Evolutionary conservation across 37 sponge, comb jelly and placozoan species (phyloP).

Genomic region (Cliona cf. orientalis): DNA sequence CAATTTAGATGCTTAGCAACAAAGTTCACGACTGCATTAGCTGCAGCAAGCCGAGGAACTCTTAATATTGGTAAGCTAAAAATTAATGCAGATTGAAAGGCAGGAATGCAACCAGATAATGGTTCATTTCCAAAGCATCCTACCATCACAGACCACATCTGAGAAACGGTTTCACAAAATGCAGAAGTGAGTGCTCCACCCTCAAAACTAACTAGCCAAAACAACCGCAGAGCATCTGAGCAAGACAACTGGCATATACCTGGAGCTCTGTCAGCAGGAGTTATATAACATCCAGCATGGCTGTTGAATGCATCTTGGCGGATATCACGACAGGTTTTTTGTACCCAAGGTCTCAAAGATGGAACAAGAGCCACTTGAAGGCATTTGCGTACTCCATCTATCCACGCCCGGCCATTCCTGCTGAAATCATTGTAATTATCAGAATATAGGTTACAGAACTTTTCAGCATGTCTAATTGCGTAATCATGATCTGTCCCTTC

Average conservation of each 20-base stretch:
- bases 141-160: slow-evolving; percentile 28
- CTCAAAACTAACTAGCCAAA: slow-evolving; percentile 24
- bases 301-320: slow-evolving; percentile 34
- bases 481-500: slow-evolving; percentile 26
- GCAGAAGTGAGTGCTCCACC: slow-evolving; percentile 27
- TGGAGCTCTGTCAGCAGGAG: slow-evolving; percentile 33
- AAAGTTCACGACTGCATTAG: not conserved
- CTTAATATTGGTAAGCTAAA: not conserved
- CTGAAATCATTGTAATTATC: slow-evolving; percentile 44
- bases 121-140: slow-evolving; percentile 2
- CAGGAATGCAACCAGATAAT: not conserved
- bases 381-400: slow-evolving; percentile 47
- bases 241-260: slow-evolving; percentile 31
- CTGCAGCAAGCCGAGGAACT: not conserved
- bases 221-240: slow-evolving; percentile 2
- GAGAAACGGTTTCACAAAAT: slow-evolving; percentile 20
- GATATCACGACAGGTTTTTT: slow-evolving; percentile 34
- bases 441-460: slow-evolving; percentile 39
- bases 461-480: slow-evolving; percentile 49
- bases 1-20: slow-evolving; percentile 17
- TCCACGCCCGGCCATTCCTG: slow-evolving; percentile 19
- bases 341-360: slow-evolving; percentile 36
- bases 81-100: not conserved
- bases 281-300: slow-evolving; percentile 36
- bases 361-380: slow-evolving; percentile 47